Evolutionary conservation across 2,888 invertebrate genomes (phyloP).

Genomic region (Temnothorax ravouxi): DNA sequence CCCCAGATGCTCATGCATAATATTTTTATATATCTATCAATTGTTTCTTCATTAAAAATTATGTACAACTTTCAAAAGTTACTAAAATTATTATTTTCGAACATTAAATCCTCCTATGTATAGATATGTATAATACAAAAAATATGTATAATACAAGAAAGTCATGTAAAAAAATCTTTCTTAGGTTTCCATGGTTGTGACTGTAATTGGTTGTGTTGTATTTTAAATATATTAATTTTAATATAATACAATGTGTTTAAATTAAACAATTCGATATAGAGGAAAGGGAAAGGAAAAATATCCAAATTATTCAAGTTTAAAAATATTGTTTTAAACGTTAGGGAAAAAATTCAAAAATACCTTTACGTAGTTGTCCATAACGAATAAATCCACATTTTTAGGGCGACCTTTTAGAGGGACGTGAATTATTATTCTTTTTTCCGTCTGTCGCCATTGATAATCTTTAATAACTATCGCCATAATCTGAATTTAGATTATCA

Average conservation of each 20-base stretch:
- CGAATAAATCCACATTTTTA: slow-evolving; percentile 91
- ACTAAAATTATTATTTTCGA: slow-evolving; percentile 2
- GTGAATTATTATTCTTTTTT: slow-evolving; percentile 88
- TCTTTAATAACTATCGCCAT: slow-evolving; percentile 91
- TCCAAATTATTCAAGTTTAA: slow-evolving; percentile 6
- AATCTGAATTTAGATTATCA: slow-evolving; percentile 53
- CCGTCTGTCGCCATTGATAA: slow-evolving; percentile 92
- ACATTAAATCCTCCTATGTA: background rate
- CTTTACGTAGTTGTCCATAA: slow-evolving; percentile 91
- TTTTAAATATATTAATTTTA: too few species aligned
- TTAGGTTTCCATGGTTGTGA: too few species aligned
- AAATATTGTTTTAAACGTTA: background rate
- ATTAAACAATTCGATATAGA: background rate
- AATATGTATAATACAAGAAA: background rate
- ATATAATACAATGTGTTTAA: background rate
- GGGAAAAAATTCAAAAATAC: slow-evolving; percentile 77
- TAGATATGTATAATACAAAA: background rate
- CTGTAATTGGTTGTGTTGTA: too few species aligned
- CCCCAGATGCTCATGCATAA: background rate
- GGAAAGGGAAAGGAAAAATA: background rate
- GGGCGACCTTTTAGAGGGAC: slow-evolving; percentile 90
- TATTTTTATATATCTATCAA: background rate
- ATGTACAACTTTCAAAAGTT: too few species aligned
- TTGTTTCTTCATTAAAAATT: slow-evolving; percentile 27
- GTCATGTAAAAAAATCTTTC: background rate